Evolutionary conservation across 2,113 vertebrate genomes (phyloP).

Genomic region (Bothrops jararaca): DNA sequence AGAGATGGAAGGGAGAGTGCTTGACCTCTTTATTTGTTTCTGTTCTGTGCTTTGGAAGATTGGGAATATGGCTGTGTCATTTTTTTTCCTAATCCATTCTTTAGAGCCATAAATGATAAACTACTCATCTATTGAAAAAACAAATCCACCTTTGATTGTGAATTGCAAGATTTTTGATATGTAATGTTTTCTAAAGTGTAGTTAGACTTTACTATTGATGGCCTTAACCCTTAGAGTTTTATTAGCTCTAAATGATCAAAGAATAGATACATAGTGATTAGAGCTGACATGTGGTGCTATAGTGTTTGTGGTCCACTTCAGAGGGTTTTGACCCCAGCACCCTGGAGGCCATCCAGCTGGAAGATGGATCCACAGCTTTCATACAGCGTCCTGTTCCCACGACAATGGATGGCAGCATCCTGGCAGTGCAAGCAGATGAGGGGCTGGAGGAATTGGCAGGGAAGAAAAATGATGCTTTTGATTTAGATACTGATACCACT

Average conservation of each 20-base stretch:
- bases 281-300: not conserved
- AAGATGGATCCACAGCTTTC: conserved; percentile 80
- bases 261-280: not conserved
- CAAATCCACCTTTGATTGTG: not conserved
- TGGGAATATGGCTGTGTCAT: not conserved
- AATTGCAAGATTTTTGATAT: not conserved
- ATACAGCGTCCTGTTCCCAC: conserved; percentile 68
- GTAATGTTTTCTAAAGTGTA: not conserved
- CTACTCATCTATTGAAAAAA: not conserved
- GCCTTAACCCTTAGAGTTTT: conserved; percentile 10
- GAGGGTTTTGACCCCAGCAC: conserved; percentile 71
- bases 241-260: conserved; percentile 8
- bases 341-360: conserved; percentile 75
- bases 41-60: not conserved
- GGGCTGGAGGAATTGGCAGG: conserved; percentile 64
- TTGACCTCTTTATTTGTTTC: not conserved
- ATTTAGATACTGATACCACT: conserved; percentile 60
- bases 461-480: conserved; percentile 61
- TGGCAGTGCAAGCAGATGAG: conserved; percentile 69
- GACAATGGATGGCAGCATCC: conserved; percentile 61
- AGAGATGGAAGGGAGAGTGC: not conserved
- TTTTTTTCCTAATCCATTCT: not conserved
- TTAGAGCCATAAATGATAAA: no score
- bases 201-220: not conserved
- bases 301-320: conserved; percentile 35